A percentile compares a stretch with the other conserved stretches of the same genome.
phyloP scores from a whole-genome alignment of 2,113 vertebrate species.

The Chlorocebus sabaeus region DNA sequence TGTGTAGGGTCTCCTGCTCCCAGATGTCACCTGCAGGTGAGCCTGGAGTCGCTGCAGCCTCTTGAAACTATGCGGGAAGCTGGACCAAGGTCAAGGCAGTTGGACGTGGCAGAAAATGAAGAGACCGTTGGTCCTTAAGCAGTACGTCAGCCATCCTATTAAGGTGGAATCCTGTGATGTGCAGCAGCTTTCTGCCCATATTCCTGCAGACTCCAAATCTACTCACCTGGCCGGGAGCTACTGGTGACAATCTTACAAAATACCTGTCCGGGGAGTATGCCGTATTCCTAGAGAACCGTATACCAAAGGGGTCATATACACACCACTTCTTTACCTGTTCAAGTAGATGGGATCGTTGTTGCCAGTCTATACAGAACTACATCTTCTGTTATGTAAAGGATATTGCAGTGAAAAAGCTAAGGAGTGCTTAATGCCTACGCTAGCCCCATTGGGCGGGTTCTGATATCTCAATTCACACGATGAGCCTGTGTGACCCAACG shows the following conservation, averaged over 20 bases:
- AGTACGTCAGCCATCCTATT: accelerated
- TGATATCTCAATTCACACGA: neutral
- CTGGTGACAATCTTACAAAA: no score
- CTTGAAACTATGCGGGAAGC: neutral
- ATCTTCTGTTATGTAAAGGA: neutral
- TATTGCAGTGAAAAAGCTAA: neutral
- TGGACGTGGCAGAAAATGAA: neutral
- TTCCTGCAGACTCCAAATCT: neutral
- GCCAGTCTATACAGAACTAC: neutral
- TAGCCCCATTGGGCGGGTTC: neutral
- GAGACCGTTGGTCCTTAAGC: neutral
- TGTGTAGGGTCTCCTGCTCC: neutral
- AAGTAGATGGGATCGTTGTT: neutral
- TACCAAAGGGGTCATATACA: neutral
- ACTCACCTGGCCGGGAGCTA: neutral
- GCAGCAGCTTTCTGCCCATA: no score
- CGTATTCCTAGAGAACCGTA: neutral
- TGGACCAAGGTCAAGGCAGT: neutral
- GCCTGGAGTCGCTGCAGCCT: neutral
- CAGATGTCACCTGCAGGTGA: neutral
- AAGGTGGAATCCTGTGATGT: neutral
- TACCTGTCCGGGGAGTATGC: accelerated
- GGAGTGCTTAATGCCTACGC: neutral
- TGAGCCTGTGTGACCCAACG: neutral
- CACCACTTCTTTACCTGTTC: neutral